Base-by-base conservation (phyloP, 2,888 invertebrate genomes). In the Seira sanloemensis region DNA sequence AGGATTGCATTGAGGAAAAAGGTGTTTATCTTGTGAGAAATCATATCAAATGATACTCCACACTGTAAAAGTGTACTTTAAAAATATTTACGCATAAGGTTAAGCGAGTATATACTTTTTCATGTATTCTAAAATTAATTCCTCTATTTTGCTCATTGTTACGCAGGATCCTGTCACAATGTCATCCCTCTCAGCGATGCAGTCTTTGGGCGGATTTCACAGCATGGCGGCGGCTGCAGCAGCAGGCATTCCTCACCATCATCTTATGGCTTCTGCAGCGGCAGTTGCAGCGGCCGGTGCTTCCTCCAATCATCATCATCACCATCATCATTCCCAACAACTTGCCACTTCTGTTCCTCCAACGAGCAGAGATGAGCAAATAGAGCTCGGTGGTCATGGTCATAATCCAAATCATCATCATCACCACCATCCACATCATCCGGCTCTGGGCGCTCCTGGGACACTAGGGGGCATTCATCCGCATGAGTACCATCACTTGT, bases 401-500 rank as follows among this genome's bases (percentile, higher is more conserved):
- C 76, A 68, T 69, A 81, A 74, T 82, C 58, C 67, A 68, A 75
- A 81, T 24, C 81, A 77, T 82, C 77, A 83, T 86, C 87, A 87
- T 86, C 87, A 85, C 76, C 76, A 68, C 65, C 75, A 74, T 82
- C 58, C 67, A 68, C 81, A 81, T 24, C 81, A 77, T 82, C 77
- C 81, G 71, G 69, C 69, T 86, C 73, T 88, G 84, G 86, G 86
- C 82, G 81, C 86, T 85, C 87, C 87, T 78, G 86, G 85, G 66
- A 78, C 87, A 58, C 79, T 88, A 72, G 88, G 88, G 84, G 88
- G 86, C 58, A 85, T 86, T 73, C 89, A 89, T 84, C 87, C 88
- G 68, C 89, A 89, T 84, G 89, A 89, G 65, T 89, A 89, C 78
- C 89, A 88, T 81, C 89, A 89, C 80, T 88, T 89, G 88, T 89